Percentiles rank a stretch among this genome's conserved stretches.
phyloP scores from a whole-genome alignment of 2,797 vertebrate genomes.

The Platyrinchus mystaceus region DNA sequence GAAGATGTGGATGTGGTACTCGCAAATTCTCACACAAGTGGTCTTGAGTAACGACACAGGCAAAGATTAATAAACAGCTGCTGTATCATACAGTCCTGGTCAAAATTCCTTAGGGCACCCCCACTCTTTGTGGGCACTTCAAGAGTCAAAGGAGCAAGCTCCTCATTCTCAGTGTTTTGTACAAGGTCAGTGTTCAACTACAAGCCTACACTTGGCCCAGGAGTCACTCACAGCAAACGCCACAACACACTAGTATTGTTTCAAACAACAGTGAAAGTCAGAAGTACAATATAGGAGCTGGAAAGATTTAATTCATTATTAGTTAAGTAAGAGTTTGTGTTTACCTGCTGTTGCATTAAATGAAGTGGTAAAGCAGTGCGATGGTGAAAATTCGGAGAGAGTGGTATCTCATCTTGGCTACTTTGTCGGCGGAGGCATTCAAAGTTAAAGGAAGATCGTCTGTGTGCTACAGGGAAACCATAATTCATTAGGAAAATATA shows the following conservation, averaged over 20 bases:
- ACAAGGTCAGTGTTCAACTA: rapidly evolving
- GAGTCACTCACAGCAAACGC: neutral
- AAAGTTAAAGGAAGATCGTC: constrained; percentile 97
- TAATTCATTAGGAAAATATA: neutral
- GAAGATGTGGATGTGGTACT: neutral
- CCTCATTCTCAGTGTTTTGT: neutral
- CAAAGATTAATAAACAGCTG: neutral
- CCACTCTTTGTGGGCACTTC: neutral
- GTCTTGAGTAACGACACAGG: neutral
- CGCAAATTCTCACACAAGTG: neutral
- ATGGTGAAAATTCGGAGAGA: constrained; percentile 85
- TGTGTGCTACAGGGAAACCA: constrained; percentile 79
- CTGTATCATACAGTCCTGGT: neutral
- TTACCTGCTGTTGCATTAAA: constrained; percentile 98
- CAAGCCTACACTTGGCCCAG: neutral
- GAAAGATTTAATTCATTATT: neutral
- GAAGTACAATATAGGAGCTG: neutral
- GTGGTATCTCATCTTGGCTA: constrained; percentile 91
- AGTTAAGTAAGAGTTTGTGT: neutral
- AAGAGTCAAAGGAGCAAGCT: neutral
- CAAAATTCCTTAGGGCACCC: neutral
- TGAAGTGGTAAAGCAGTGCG: constrained; percentile 94
- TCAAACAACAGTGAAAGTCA: neutral
- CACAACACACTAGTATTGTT: neutral
- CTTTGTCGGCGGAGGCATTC: constrained; percentile 97